Evolutionary conservation across 2,113 vertebrate genomes (phyloP), one percentile per base, ranked within the genome.

Genomic region (Catharus bicknelli): DNA sequence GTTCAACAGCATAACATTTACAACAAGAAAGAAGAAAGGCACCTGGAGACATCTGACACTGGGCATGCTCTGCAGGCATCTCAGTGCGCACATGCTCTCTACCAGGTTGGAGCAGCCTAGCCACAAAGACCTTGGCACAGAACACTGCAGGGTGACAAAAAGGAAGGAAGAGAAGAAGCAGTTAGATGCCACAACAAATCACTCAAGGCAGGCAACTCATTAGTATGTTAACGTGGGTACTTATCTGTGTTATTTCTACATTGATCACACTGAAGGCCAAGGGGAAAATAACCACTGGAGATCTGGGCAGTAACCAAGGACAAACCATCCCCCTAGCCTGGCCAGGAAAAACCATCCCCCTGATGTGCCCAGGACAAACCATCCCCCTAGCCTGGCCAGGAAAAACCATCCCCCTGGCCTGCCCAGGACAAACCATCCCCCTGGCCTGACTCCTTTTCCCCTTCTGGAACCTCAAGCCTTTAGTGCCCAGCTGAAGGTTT

Each of bases 71-170:
- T 99, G 99, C 98, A 99, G 99, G 99, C 99, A 99, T 98, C 99
- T 99, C 99, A 99, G 99, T 99, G 99, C 99, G 99, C 99, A 99
- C 99, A 99, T 99, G 99, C 99, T 99, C 99, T 99, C 99, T 99
- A 99, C 99, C 99, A 99, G 99, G 99, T 98, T 99, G 98, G 99
- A 99, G 99, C 99, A 99, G 99, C 99, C 99, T 99, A 99, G 99
- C 99, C 99, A 99, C 98, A 99, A 99, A 99, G 99, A 99, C 99
- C 99, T 99, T 98, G 99, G 99, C 98, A 99, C 98, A 99, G 99
- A 99, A 99, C 99, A 99, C 99, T 99, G 99, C 98, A 99, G 98
- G 98, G 97, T 99, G 98, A 99, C 99, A 99, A 98, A 98, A 98
- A 98, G 98, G 98, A 98, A 98, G 98, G 98, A 98, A 98, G 98